phyloP scores from a whole-genome alignment of 2,113 vertebrate species.

The Willisornis vidua region DNA sequence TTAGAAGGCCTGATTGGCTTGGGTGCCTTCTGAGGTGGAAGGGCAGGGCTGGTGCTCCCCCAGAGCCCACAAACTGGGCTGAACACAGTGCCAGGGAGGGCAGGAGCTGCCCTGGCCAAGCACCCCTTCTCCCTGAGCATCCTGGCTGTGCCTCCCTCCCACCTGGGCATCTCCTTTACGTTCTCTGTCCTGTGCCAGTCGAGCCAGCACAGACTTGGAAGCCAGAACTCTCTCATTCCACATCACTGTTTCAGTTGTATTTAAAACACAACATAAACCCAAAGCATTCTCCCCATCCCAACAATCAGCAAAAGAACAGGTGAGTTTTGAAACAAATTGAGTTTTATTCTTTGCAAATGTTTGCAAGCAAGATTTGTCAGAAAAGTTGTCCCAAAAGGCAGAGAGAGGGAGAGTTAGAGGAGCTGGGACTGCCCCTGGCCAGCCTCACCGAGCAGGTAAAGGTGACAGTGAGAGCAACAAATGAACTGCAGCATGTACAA shows the following conservation, averaged over 20 bases:
- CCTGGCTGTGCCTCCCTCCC: background rate
- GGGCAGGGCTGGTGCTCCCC: background rate
- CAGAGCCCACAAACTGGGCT: background rate
- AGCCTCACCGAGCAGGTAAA: background rate
- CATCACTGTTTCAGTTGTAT: background rate
- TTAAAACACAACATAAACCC: background rate
- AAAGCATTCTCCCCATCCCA: background rate
- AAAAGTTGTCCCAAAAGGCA: constrained; percentile 21
- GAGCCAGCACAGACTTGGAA: background rate
- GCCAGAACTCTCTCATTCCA: background rate
- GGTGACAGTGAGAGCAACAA: background rate
- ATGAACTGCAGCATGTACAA: background rate
- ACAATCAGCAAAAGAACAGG: background rate
- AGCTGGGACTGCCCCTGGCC: background rate
- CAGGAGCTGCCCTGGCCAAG: background rate
- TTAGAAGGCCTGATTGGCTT: background rate
- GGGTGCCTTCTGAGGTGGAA: background rate
- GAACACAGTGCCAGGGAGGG: no score
- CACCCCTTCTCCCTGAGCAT: background rate
- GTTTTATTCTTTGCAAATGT: constrained; percentile 56
- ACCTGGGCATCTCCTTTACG: background rate
- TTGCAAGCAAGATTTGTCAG: constrained; percentile 32
- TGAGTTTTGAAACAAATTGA: background rate
- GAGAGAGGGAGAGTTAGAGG: background rate
- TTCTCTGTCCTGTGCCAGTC: background rate